Conservation (phyloP, 2,888 invertebrate genomes). For the Lepidocyrtinus sp. region DNA sequence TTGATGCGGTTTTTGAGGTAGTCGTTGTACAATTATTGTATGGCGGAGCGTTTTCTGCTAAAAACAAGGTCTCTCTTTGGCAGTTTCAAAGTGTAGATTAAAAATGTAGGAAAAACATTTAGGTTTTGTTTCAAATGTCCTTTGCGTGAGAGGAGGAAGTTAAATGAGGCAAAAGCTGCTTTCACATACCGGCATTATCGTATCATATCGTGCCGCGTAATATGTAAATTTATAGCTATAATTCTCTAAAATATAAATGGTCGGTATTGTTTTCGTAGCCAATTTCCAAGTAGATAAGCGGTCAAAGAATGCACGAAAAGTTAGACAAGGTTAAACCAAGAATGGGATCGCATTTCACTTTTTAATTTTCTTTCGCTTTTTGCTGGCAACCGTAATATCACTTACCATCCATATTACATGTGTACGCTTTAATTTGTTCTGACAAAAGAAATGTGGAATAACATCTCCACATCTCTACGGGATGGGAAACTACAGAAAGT, state of each 20-base stretch:
- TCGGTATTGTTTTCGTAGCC: too few relatives aligned
- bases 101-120: background rate
- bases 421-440: too few relatives aligned
- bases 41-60: background rate
- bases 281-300: background rate
- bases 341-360: background rate
- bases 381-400: background rate
- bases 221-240: conserved; percentile 5
- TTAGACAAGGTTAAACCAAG: too few relatives aligned
- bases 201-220: background rate
- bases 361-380: background rate
- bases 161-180: background rate
- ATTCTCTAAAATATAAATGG: conserved; percentile 4
- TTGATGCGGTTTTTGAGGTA: conserved; percentile 4
- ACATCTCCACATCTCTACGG: too few relatives aligned
- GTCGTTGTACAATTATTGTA: background rate
- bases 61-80: background rate
- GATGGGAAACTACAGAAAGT: too few relatives aligned
- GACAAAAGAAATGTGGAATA: too few relatives aligned
- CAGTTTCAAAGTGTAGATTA: conserved; percentile 1
- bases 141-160: background rate
- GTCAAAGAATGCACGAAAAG: too few relatives aligned
- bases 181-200: background rate
- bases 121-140: conserved; percentile 1
- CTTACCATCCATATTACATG: too few relatives aligned